Conservation (phyloP, 2,797 vertebrate species). For the Thaleichthys pacificus region DNA sequence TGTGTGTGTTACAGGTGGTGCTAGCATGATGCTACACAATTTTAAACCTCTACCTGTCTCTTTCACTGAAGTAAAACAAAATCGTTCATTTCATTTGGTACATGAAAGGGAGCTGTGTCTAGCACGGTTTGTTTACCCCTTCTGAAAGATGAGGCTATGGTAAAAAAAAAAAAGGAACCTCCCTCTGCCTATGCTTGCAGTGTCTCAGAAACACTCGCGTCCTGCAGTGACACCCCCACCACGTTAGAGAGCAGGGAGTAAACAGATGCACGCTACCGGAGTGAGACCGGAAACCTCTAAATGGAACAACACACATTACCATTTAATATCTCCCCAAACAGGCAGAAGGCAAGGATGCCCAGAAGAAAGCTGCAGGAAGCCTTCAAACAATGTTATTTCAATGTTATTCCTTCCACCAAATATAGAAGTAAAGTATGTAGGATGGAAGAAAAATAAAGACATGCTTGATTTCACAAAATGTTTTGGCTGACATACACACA, state of each 20-base stretch:
- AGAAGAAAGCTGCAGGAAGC: neutral
- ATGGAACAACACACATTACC: conserved; percentile 20
- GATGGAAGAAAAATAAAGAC: no score
- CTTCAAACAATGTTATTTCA: no score
- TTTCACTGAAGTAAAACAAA: conserved; percentile 22
- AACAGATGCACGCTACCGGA: neutral
- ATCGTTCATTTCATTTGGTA: neutral
- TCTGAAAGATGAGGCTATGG: conserved; percentile 40
- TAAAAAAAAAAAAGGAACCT: conserved; percentile 26
- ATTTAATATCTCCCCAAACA: conserved; percentile 9
- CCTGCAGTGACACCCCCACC: conserved; percentile 28
- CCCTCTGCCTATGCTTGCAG: neutral
- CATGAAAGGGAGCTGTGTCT: conserved; percentile 25
- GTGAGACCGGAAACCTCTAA: conserved; percentile 8
- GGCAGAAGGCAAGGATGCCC: neutral
- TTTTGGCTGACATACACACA: neutral
- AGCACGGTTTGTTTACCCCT: conserved; percentile 38
- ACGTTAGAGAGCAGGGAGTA: conserved; percentile 22
- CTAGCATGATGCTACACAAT: neutral
- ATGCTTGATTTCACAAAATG: no score
- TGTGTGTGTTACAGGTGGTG: neutral
- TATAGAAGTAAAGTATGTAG: no score
- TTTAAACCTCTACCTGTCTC: conserved; percentile 10
- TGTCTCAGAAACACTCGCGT: conserved; percentile 32
- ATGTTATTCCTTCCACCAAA: no score